These are phyloP conservation scores for Euborellia annulipes DNA, from an alignment of 1,140 invertebrate species.

Conservation along the genomic window DNA sequence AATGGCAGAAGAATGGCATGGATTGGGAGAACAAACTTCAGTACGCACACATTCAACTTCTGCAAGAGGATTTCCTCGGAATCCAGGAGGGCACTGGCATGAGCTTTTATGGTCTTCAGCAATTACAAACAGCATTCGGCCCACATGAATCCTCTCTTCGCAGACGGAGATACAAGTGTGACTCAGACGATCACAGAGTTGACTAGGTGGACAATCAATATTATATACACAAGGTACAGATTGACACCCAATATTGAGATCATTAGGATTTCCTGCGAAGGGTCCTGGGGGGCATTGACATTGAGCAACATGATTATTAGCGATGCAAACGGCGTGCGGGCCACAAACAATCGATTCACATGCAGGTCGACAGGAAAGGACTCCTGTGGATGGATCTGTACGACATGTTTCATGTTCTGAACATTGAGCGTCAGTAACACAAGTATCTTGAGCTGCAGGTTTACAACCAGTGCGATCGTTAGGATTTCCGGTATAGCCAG, in stretches of 20 bases:
- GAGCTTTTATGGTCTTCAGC: conserved; percentile 62
- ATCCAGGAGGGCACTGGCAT: conserved; percentile 73
- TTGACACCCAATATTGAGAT: conserved; percentile 47
- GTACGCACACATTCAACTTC: conserved; percentile 57
- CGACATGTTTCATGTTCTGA: conserved; percentile 60
- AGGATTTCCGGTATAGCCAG: conserved; percentile 71
- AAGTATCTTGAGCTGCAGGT: conserved; percentile 49
- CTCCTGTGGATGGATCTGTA: conserved; percentile 24
- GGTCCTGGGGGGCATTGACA: conserved; percentile 75
- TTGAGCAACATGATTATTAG: conserved; percentile 73
- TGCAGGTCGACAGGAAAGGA: conserved; percentile 47
- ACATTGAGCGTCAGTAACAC: conserved; percentile 63
- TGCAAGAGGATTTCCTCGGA: conserved; percentile 56
- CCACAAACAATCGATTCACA: conserved; percentile 64
- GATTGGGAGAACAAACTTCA: conserved; percentile 54
- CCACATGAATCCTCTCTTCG: conserved; percentile 62
- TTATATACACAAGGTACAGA: conserved; percentile 73
- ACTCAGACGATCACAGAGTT: conserved; percentile 64
- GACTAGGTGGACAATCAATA: conserved; percentile 55
- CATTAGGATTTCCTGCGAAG: conserved; percentile 62
- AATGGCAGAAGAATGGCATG: conserved; percentile 62
- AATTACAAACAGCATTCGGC: conserved; percentile 72
- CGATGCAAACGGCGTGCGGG: conserved; percentile 65
- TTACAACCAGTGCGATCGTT: conserved; percentile 74
- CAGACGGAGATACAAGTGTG: conserved; percentile 72